These are phyloP conservation scores for Aphelenchoides avenae DNA, from an alignment of 1,140 invertebrate genomes.

Conservation along the genomic window DNA sequence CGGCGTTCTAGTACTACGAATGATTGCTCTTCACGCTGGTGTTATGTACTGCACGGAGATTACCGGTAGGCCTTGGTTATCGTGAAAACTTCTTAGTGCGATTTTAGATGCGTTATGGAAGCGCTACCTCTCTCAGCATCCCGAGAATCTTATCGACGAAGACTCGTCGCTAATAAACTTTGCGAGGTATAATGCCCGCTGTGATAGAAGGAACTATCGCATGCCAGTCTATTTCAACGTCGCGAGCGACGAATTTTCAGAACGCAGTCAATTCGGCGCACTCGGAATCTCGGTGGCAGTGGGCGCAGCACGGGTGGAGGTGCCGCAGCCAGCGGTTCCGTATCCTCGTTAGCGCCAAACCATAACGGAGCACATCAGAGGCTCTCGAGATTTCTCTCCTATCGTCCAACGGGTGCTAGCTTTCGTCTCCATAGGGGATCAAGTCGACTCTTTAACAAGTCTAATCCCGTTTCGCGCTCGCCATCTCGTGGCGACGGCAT, in stretches of 20 bases:
- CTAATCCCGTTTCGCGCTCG: constrained; percentile 6
- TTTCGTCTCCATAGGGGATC: constrained; percentile 40
- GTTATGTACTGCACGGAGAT: constrained; percentile 60
- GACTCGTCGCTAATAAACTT: constrained; percentile 58
- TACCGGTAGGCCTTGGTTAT: too few species aligned
- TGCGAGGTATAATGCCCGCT: constrained; percentile 42
- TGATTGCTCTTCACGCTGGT: constrained; percentile 58
- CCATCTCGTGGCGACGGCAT: too few species aligned
- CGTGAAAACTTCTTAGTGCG: too few species aligned
- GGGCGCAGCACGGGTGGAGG: constrained; percentile 24
- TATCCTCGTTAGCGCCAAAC: constrained; percentile 38
- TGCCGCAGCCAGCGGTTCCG: constrained; percentile 27
- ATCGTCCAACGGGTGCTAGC: constrained; percentile 40
- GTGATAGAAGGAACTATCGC: not conserved
- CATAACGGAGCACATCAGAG: constrained; percentile 51
- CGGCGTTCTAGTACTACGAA: constrained; percentile 54
- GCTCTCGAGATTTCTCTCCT: constrained; percentile 50
- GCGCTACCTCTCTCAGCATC: constrained; percentile 55
- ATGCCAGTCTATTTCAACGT: constrained; percentile 8
- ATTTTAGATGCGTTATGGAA: constrained; percentile 59
- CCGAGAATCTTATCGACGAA: constrained; percentile 58
- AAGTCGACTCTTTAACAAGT: constrained; percentile 13
- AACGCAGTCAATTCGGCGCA: constrained; percentile 40
- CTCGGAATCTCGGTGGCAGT: constrained; percentile 23
- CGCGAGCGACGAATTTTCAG: too few species aligned